phyloP scores from a whole-genome alignment of 2,797 vertebrate species.

The Arctocebus calabarensis region DNA sequence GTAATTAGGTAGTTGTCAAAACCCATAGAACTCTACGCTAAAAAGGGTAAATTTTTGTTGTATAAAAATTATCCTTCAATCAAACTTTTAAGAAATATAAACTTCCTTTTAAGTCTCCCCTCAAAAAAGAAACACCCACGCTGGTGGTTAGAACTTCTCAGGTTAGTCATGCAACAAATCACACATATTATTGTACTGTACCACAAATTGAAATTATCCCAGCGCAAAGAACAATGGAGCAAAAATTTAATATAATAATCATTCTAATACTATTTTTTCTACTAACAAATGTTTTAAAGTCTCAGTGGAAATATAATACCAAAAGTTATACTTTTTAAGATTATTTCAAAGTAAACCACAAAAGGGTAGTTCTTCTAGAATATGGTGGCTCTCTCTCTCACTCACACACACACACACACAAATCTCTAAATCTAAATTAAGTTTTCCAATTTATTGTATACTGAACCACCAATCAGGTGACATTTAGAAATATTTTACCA shows the following conservation, averaged over 20 bases:
- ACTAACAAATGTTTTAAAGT: conserved; percentile 20
- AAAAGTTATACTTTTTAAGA: neutral
- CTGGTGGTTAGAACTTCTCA: neutral
- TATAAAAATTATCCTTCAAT: neutral
- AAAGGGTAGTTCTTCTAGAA: conserved; percentile 16
- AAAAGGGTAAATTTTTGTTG: conserved; percentile 36
- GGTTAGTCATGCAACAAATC: conserved; percentile 8
- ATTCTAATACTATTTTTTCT: conserved; percentile 15
- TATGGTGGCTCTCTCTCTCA: neutral
- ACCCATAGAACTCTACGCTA: conserved; percentile 16
- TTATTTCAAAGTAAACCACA: conserved; percentile 57
- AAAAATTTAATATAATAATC: conserved; percentile 43
- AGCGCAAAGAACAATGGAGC: neutral
- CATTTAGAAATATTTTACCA: conserved; percentile 38
- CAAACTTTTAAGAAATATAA: neutral
- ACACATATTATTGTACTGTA: neutral
- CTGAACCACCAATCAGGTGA: neutral
- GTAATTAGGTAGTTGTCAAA: conserved; percentile 23
- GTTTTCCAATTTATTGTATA: conserved; percentile 2
- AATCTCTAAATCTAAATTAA: conserved; percentile 50
- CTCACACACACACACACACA: neutral
- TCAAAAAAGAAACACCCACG: neutral
- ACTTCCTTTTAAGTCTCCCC: neutral
- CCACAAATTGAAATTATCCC: neutral
- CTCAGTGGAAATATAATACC: conserved; percentile 33